Evolutionary conservation across 2,888 invertebrate species (phyloP).

Genomic region (Lamellibrachia satsuma): DNA sequence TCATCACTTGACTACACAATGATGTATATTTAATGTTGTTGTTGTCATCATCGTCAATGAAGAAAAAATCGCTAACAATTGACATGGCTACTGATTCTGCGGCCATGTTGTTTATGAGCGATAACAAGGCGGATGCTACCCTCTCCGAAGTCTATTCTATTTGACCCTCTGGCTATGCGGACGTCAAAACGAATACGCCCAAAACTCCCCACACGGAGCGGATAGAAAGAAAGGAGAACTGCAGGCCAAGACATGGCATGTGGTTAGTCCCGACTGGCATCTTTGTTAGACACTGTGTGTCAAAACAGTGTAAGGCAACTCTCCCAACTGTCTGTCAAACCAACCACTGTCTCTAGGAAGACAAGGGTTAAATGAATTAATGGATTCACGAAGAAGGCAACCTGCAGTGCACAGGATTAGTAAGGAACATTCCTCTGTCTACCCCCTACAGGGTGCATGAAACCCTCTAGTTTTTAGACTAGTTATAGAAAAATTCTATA

Average conservation of each 20-base stretch:
- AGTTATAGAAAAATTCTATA: not conserved
- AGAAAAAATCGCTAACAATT: no score
- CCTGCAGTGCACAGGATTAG: not conserved
- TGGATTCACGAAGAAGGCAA: no score
- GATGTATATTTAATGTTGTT: not conserved
- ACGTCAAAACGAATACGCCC: no score
- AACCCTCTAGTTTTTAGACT: not conserved
- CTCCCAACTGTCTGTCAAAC: not conserved
- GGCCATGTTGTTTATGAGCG: no score
- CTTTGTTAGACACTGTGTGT: not conserved
- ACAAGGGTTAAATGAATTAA: constrained; percentile 7
- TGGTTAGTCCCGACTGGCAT: not conserved
- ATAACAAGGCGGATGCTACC: no score
- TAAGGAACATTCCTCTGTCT: not conserved
- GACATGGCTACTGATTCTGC: no score
- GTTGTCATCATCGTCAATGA: no score
- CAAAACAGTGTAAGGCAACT: not conserved
- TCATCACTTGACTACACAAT: not conserved
- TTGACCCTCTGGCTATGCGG: no score
- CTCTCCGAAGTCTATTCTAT: no score
- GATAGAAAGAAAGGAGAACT: not conserved
- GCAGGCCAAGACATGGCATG: not conserved
- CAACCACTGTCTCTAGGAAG: not conserved
- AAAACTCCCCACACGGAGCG: not conserved
- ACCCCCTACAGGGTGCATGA: not conserved